These are phyloP conservation scores for Limosa lapponica DNA, from an alignment of 2,797 vertebrate genomes.

Conservation along the genomic window DNA sequence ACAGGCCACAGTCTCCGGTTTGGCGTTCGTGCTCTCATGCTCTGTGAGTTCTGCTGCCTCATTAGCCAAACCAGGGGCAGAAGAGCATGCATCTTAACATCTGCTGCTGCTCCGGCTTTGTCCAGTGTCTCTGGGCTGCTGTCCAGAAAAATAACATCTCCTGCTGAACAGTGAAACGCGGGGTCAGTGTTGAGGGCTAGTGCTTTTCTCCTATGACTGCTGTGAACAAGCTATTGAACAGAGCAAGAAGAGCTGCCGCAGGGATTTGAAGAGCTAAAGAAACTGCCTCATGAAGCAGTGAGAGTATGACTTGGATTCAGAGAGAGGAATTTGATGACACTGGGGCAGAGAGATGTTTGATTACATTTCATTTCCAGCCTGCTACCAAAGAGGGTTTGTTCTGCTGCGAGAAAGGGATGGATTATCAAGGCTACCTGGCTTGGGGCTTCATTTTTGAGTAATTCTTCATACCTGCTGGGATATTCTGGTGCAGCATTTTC, in stretches of 20 bases:
- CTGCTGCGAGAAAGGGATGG: not conserved
- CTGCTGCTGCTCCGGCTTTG: conserved; percentile 39
- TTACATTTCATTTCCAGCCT: not conserved
- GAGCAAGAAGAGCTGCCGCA: not conserved
- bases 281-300: not conserved
- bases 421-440: not conserved
- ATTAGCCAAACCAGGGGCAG: conserved; percentile 37
- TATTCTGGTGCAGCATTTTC: not conserved
- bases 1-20: not conserved
- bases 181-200: conserved; percentile 5
- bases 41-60: conserved; percentile 40
- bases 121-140: conserved; percentile 38
- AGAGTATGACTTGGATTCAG: not conserved
- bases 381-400: not conserved
- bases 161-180: not conserved
- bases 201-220: not conserved
- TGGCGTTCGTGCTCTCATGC: not conserved
- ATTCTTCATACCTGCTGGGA: not conserved
- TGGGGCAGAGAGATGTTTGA: not conserved
- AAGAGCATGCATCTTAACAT: conserved; percentile 33
- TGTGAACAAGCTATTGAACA: conserved; percentile 17
- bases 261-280: conserved; percentile 26
- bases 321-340: not conserved
- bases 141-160: conserved; percentile 51
- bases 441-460: not conserved